Evolutionary conservation across 2,113 vertebrate genomes (phyloP).

Genomic region (Vireo altiloquus): DNA sequence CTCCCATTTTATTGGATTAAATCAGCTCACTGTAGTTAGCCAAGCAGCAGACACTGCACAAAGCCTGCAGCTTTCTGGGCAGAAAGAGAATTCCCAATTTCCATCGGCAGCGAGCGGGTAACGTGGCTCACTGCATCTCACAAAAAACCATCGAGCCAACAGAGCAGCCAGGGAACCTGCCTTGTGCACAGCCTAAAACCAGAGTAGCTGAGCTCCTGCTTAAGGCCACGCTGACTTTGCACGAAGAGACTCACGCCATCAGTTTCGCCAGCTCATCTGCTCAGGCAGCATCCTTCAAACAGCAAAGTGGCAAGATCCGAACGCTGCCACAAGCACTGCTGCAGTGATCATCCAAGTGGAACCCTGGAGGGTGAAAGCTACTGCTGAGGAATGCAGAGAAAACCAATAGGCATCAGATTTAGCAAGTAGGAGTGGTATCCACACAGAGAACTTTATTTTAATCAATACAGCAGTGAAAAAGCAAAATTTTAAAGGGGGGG

Average conservation of each 20-base stretch:
- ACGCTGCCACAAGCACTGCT: not conserved
- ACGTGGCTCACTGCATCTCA: not conserved
- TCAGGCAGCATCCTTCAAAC: not conserved
- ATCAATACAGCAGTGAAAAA: conserved; percentile 27
- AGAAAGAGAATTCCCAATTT: not conserved
- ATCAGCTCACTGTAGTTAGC: not conserved
- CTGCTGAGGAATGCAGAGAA: not conserved
- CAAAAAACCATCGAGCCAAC: not conserved
- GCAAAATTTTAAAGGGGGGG: not conserved
- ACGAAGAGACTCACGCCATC: not conserved
- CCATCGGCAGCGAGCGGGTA: not conserved
- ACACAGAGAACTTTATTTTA: conserved; percentile 46
- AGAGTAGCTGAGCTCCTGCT: not conserved
- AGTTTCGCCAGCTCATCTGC: not conserved
- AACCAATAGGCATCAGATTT: not conserved
- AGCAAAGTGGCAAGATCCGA: not conserved
- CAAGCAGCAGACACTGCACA: not conserved
- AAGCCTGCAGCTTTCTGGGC: not conserved
- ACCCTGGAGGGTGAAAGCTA: not conserved
- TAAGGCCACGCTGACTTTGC: not conserved
- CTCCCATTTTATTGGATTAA: not conserved
- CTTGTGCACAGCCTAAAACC: not conserved
- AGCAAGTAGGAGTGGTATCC: not conserved
- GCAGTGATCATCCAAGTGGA: not conserved
- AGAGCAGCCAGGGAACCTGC: not conserved